A percentile compares a stretch with the other conserved stretches of the same genome.
phyloP scores from a whole-genome alignment of 1,140 invertebrate species.

The Carposina sasakii region DNA sequence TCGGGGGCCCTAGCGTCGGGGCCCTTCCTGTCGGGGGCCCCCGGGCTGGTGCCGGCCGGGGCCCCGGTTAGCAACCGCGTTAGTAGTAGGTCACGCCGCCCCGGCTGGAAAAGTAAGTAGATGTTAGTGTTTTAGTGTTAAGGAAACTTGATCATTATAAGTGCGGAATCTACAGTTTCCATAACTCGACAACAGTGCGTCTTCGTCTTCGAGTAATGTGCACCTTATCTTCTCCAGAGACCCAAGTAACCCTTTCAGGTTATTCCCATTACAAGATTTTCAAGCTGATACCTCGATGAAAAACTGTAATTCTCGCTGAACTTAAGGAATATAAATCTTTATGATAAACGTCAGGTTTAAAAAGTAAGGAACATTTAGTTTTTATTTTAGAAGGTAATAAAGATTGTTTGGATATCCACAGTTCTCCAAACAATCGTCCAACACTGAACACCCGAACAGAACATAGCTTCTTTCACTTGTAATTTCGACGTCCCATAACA shows the following conservation, averaged over 20 bases:
- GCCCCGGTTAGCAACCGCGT: slow-evolving; percentile 1
- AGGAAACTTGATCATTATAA: neutral
- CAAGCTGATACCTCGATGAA: neutral
- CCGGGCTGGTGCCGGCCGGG: slow-evolving; percentile 3
- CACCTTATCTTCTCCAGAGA: neutral
- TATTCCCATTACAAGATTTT: neutral
- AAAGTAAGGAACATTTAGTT: too few species aligned
- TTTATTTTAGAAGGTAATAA: too few species aligned
- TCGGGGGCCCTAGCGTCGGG: slow-evolving; percentile 74
- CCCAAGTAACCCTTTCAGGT: neutral
- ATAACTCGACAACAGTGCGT: neutral
- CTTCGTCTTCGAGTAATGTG: neutral
- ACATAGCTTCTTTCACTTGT: neutral
- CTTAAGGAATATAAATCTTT: too few species aligned
- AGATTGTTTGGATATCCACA: too few species aligned
- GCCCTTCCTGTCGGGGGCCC: slow-evolving; percentile 62
- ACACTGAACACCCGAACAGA: neutral
- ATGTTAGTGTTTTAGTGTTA: neutral
- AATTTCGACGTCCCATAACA: neutral
- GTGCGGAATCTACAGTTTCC: slow-evolving; percentile 20
- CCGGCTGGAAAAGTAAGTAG: slow-evolving; percentile 54
- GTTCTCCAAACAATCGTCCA: too few species aligned
- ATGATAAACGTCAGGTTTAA: too few species aligned
- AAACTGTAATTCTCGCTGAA: too few species aligned
- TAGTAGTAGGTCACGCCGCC: slow-evolving; percentile 70